Base-by-base conservation (phyloP, 2,113 vertebrate species). In the Loxodonta africana region DNA sequence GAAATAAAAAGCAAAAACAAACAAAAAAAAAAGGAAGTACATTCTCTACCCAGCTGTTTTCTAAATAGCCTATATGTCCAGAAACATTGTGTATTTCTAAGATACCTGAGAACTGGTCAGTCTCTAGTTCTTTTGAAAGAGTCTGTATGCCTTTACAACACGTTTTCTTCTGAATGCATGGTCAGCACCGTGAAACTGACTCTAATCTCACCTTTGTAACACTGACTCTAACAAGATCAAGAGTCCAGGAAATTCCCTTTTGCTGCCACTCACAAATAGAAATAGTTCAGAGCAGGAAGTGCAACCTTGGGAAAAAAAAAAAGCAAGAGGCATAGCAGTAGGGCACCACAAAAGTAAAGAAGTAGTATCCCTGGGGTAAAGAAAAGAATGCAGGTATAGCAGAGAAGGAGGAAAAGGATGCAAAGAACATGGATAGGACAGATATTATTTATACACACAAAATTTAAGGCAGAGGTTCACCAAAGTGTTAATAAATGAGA, bases 131-230 rank as follows among this genome's bases (percentile, higher is more conserved):
- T 94, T 96, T 94, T 82, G 44, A 88, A 82, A 90, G 77, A 92
- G 88, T 94, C 57, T 90, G 28, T 73, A 84, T 83, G 80, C 11
- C 41, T 91, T 88, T 73, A 93, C 37, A 76, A 23, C 48, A 7
- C 63, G 62, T 83, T 90, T 94, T 73, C 33, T 91, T 69, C 41
- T 92, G 83, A 89, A 62, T 92, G 26, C 90, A 93, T 69, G 67
- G 87, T n/a, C 67, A 96, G 84, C 46, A 88, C 94, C 96, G 65
- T 74, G 77, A 97, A 98, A 90, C 87, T 82, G 63, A 95, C 65
- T 96, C 94, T 94, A 91, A 86, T 96, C 73, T 95, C 37, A 95
- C 95, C 89, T 95, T 95, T 95, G 71, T 96, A 97, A 94, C 46
- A 88, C 21, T 88, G 82, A 95, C 65, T 95, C 93, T 82, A 90